Evolutionary conservation across 2,113 vertebrate genomes (phyloP).

Genomic region (Procavia capensis): DNA sequence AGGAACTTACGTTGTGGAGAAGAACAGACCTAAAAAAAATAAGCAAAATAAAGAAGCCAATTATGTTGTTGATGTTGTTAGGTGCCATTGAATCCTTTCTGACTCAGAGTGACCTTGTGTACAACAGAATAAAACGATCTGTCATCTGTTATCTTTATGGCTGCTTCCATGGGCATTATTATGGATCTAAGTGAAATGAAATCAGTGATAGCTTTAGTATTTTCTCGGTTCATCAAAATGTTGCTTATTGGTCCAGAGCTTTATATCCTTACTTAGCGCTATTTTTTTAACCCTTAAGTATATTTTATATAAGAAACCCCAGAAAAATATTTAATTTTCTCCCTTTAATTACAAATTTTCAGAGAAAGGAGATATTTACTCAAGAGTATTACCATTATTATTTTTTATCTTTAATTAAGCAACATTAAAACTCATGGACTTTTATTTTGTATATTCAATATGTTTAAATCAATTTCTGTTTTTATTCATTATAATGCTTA

Average conservation of each 20-base stretch:
- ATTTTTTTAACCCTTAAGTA: not conserved
- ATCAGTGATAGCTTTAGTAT: no score
- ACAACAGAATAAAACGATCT: no score
- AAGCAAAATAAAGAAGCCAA: not conserved
- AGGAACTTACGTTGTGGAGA: not conserved
- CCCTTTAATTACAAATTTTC: not conserved
- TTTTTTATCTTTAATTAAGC: constrained; percentile 10
- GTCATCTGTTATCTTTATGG: no score
- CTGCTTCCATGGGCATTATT: no score
- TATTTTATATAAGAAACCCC: not conserved
- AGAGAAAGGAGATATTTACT: not conserved
- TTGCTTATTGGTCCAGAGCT: not conserved
- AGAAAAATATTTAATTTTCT: not conserved
- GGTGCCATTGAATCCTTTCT: no score
- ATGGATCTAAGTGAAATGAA: no score
- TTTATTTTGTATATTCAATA: constrained; percentile 36
- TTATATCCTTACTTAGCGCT: not conserved
- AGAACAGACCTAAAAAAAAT: not conserved
- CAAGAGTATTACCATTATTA: not conserved
- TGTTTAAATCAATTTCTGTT: not conserved
- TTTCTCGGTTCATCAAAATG: no score
- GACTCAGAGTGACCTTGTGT: no score
- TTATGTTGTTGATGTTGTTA: not conserved
- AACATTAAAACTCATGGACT: not conserved
- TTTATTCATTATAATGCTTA: constrained; percentile 23